Base-by-base conservation (phyloP, 1,140 invertebrate species). In the Drosophila navojoa region DNA sequence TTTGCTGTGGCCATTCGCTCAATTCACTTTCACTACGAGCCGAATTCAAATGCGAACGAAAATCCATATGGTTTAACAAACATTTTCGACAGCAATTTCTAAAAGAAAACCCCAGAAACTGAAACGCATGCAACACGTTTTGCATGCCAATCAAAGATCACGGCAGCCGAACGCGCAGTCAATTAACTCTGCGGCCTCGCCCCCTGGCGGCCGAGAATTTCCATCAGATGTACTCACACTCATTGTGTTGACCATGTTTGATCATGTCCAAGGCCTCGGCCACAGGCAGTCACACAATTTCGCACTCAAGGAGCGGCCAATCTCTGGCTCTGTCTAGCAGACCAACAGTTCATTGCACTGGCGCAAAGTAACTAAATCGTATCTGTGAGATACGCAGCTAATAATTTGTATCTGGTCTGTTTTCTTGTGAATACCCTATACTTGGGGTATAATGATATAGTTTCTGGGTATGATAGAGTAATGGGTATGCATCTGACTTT, bases 81-180 rank as follows among this genome's bases (percentile, higher is more conserved):
- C 42, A 66, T 54, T 55, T 54, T 64, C 42, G 32, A 70, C 52
- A 62, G 7, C 32, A 70, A 53, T 71, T 55, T 64, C 42, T 35
- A 49, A 58, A 49, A 45, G 25, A n/a, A 60, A 62, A 35, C 4
- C 27, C 27, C 19, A 22, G 19, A 22, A 22, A 54, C 32, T 22
- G 27, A 47, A 69, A 22, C 13, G 22, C 32, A 53, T 64, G 54
- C 64, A 69, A 64, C 64, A 68, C 59, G 71, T 38, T 63, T 35
- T 57, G 66, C 60, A 77, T 77, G 71, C 35, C 72, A 72, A 68
- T 77, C 59, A 38, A 63, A 64, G 69, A 76, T 76, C 63, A 73
- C 57, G 40, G 29, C 53, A 53, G 45, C 27, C 27, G 19, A 22
- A 22, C 19, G 19, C 19, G 32, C 32, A 32, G 5, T 32, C 45